A percentile compares a stretch with the other conserved stretches of the same genome.
Evolutionary conservation across 2,113 vertebrate genomes (phyloP).

Genomic region (Setophaga petechia): DNA sequence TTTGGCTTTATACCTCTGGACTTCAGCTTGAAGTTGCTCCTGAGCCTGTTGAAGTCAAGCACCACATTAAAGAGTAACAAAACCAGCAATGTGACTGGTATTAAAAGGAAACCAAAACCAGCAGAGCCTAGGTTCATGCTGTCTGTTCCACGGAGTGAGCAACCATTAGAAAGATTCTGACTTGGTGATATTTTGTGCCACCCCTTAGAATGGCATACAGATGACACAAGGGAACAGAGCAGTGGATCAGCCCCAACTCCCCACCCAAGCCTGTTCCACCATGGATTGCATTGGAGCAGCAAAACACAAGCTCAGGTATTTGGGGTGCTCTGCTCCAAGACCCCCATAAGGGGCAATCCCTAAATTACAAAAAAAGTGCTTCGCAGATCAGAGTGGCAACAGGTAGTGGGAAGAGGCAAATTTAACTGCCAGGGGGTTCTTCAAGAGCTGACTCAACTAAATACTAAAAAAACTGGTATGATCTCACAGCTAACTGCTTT

Average conservation of each 20-base stretch:
- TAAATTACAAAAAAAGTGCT: not conserved
- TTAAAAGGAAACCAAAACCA: not conserved
- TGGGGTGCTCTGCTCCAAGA: not conserved
- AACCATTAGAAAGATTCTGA: not conserved
- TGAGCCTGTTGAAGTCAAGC: constrained; percentile 82
- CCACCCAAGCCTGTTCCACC: not conserved
- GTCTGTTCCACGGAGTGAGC: not conserved
- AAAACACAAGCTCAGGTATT: not conserved
- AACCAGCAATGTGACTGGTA: not conserved
- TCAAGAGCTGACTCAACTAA: not conserved
- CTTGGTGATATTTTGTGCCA: not conserved
- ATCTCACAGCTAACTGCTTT: not conserved
- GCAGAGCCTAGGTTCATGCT: not conserved
- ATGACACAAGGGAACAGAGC: not conserved
- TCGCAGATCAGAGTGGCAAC: not conserved
- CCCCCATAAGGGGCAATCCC: not conserved
- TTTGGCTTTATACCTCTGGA: constrained; percentile 94
- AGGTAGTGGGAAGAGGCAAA: not conserved
- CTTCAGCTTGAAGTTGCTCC: constrained; percentile 92
- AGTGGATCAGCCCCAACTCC: not conserved
- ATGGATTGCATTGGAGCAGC: not conserved
- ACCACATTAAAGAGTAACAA: constrained; percentile 2
- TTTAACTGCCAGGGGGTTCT: not conserved
- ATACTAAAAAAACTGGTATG: not conserved
- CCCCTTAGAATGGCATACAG: not conserved